Base-by-base conservation (phyloP, 1,140 invertebrate species). In the Drosophila arawakana region DNA sequence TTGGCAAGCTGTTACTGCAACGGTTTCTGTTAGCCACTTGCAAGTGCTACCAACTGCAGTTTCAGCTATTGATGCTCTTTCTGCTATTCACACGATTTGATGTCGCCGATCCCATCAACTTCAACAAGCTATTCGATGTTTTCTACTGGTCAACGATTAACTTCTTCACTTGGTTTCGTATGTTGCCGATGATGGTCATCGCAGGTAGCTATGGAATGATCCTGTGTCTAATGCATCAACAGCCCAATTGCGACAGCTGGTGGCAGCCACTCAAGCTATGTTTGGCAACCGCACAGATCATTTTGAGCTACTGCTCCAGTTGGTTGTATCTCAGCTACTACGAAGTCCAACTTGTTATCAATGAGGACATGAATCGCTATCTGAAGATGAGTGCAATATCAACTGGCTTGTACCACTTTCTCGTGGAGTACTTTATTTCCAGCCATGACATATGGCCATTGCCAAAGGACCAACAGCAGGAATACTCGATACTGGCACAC, bases 201-300 rank as follows among this genome's bases (percentile, higher is more conserved):
- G 21, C 49, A 11, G 30, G 37, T 10, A 7, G n/a, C 7, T 83
- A 80, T 25, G 68, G 73, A 0, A 0, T 76, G 9, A 0, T 80
- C 4, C 21, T 83, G 3, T 73, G 55, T 10, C 49, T 54, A 7
- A 8, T 69, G 5, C 76, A 84, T 11, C 66, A 84, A n/a, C 13
- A 7, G 1, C 68, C 77, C 5, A 34, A 4, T 6, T 70, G 63
- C 21, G 43, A 50, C n/a, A 25, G 4, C 0, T 37, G 18, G 7
- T 21, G 15, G 5, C 7, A 44, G n/a, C 69, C 58, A 0, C 21
- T 50, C 3, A 60, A 44, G 1, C 3, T 77, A 0, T 13, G 7
- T 2, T n/a, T 68, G 2, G 9, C 80, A 2, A 9, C 1, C 10
- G 11, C 37, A 3, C 43, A 77, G 4, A 7, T 50, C 0, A 35